Conservation (phyloP, 2,797 vertebrate genomes). For the Rachycentron canadum region DNA sequence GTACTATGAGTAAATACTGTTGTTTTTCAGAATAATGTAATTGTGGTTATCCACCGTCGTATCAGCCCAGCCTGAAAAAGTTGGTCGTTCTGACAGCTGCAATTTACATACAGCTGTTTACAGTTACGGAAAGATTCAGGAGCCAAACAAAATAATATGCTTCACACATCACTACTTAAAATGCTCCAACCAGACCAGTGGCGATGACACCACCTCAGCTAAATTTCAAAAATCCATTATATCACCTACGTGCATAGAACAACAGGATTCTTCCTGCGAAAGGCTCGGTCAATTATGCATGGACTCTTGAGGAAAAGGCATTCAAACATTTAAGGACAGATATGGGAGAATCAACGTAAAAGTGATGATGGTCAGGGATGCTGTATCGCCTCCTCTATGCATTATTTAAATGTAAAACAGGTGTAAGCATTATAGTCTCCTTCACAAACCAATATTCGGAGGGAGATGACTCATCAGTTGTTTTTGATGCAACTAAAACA, state of each 20-base stretch:
- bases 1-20: neutral
- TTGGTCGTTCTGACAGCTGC: neutral
- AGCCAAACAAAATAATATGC: neutral
- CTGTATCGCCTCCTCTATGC: slow-evolving; percentile 24
- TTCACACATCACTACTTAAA: neutral
- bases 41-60: neutral
- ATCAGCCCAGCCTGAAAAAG: neutral
- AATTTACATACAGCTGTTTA: neutral
- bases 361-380: neutral
- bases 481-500: neutral
- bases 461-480: neutral
- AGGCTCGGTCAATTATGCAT: slow-evolving; percentile 44
- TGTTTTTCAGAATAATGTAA: neutral
- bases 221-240: slow-evolving; percentile 32
- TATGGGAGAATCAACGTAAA: slow-evolving; percentile 33
- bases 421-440: slow-evolving; percentile 14
- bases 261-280: slow-evolving; percentile 31
- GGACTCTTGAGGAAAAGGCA: slow-evolving; percentile 8
- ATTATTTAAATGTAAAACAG: slow-evolving; percentile 45
- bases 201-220: neutral
- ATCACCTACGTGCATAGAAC: slow-evolving; percentile 25
- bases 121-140: neutral
- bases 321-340: slow-evolving; percentile 61
- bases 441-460: slow-evolving; percentile 2
- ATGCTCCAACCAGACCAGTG: neutral